Percentiles rank a stretch among this genome's conserved stretches.
Evolutionary conservation across 2,113 vertebrate species (phyloP).

Genomic region (Herpetotheres cachinnans): DNA sequence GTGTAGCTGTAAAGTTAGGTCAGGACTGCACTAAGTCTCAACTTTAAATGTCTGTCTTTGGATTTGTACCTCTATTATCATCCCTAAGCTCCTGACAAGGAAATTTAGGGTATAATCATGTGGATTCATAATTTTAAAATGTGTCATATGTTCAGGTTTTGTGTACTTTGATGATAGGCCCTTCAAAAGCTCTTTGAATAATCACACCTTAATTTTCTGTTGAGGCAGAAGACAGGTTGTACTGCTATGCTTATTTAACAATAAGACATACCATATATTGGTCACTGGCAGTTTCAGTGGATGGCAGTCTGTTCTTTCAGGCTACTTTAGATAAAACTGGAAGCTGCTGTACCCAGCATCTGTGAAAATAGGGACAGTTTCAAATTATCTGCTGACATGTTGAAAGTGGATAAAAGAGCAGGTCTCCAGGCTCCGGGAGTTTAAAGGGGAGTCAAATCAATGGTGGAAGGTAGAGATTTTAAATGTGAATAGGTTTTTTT

Average conservation of each 20-base stretch:
- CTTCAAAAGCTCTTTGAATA: neutral
- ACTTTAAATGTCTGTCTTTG: neutral
- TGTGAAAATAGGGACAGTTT: neutral
- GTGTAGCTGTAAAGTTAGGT: neutral
- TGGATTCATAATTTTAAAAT: neutral
- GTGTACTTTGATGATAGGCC: neutral
- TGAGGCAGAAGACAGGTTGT: neutral
- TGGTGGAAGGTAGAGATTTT: neutral
- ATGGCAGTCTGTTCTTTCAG: neutral
- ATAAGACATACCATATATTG: neutral
- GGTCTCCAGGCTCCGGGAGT: neutral
- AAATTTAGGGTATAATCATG: neutral
- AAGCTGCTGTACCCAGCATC: neutral
- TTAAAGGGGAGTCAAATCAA: neutral
- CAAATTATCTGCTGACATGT: neutral
- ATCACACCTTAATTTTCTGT: neutral
- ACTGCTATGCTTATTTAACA: neutral
- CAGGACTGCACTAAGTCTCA: neutral
- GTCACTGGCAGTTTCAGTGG: neutral
- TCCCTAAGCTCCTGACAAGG: neutral
- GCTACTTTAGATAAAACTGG: neutral
- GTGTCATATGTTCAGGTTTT: neutral
- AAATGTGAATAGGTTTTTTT: neutral
- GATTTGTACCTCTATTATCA: neutral
- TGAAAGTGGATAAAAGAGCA: neutral